Base-by-base conservation (phyloP, 2,797 vertebrate species). In the Diceros bicornis region DNA sequence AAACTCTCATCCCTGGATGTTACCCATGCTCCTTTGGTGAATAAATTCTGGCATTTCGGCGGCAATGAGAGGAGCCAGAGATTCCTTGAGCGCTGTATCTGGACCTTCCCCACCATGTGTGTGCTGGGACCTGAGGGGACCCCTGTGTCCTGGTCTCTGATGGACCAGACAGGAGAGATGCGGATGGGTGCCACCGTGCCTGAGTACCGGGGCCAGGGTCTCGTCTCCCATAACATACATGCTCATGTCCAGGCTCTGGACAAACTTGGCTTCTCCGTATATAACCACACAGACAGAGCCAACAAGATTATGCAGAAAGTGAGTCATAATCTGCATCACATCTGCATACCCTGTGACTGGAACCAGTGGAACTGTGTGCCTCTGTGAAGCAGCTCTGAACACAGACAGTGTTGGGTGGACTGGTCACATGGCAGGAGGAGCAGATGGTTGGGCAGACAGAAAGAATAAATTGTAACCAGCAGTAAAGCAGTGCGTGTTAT, bases 91-190 rank as follows among this genome's bases (percentile, higher is more conserved):
- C 52, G 61, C 52, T 97, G 96, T 52, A 96, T 98, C 69, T 62
- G 0, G 44, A 34, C 0, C 59, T 97, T 97, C 47, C 95, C 72
- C 52, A 78, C 27, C 44, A 4, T 14, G 27, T 97, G 96, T 55
- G 50, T 97, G 4, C 62, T 96, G 37, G 95, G 92, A 1, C 92
- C 95, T 0, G 50, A 96, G 41, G 85, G 90, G 18, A 95, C 59
- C 2, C 94, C 92, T 14, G 94, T 74, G 7, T 88, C 71, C 37
- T 97, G 96, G 92, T 0, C 2, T 34, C 25, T 96, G 50, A 83
- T 97, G 87, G 97, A 98, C 62, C 81, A 98, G 44, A 92, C 97
- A 21, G 95, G 90, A 47, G 97, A 97, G 69, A 6, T 97, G 0
- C n/a, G 95, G 17, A 97, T 96, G 96, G 96, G 37, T 3, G 85